Evolutionary conservation across 2,113 vertebrate species (phyloP), one percentile per base, ranked within the genome.

Genomic region (Eclectus roratus): DNA sequence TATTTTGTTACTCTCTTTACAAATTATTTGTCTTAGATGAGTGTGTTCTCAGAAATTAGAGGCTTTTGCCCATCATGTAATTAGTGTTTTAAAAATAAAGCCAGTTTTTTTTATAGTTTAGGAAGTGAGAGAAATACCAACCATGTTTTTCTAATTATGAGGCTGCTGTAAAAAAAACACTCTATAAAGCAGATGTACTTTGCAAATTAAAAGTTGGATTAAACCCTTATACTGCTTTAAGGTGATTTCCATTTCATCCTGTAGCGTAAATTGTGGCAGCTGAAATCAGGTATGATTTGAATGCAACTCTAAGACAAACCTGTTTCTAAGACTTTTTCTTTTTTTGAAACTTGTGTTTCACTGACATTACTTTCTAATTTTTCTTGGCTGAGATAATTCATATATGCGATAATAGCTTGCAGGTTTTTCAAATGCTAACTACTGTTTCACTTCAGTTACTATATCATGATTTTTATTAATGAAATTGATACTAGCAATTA

Each of bases 61-160:
- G 70, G 50, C 74, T 96, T 94, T 79, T 81, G 41, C 31, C 44
- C 41, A 46, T 96, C 85, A 53, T 91, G 69, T 94, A 97, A 94
- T 97, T 96, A 94, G 65, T 80, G 58, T 84, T 97, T 97, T 95
- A 96, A 97, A 97, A 97, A 93, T 95, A 97, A 97, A 98, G 61
- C 71, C 91, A 88, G 64, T 0, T 65, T 50, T 88, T 91, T 96
- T 91, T 77, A 81, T 93, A 78, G 69, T 68, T 81, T 97, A 81
- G 85, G 79, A 84, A 96, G 77, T 96, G 73, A 55, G 13, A 92
- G 88, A 94, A 93, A 97, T 96, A 91, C 64, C 95, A 96, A 55
- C 61, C 72, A 85, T 85, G 63, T 96, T 97, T 97, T 96, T 95
- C 94, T 97, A 96, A 97, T 95, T 97, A 97, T 88, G 79, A 97